Evolutionary conservation across 2,797 vertebrate genomes (phyloP), one percentile per base, ranked within the genome.

Genomic region (Spatula clypeata): DNA sequence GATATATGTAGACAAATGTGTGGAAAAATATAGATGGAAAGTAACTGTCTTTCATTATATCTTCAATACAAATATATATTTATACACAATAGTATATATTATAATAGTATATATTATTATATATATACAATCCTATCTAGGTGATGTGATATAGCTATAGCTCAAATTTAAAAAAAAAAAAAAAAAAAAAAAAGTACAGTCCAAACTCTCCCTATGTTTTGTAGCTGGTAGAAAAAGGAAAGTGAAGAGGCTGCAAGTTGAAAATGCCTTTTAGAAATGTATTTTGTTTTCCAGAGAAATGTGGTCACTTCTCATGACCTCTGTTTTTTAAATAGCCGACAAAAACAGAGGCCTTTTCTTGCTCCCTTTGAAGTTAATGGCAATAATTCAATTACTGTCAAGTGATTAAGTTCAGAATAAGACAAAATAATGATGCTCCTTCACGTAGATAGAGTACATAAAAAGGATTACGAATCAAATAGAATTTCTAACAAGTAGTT

Each of bases 1-100:
- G 13, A 53, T n/a, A 2, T 16, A 31, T 51, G 9, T 73, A 49
- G n/a, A n/a, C 14, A 40, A 6, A 5, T 1, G 4, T 47, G 24
- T 8, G 11, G 19, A 34, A 90, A 79, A 82, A 42, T 5, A 55
- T 2, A 27, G 9, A 17, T 8, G 24, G 23, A 14, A 20, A 55
- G 58, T 29, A 10, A 1, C 1, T n/a, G 3, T 16, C 1, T 38
- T 60, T 84, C 11, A 16, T 54, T 75, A 32, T 2, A 5, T 21
- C 11, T 69, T 6, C 23, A 90, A 40, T 6, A 51, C 34, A 53
- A 66, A 72, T 47, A 44, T 53, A 58, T 45, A 75, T 45, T 23
- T 53, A 44, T 60, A 58, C 34, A 58, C 11, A 32, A 0, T n/a
- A 65, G 45, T 42, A 42, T 42, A 42, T 40, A 40, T 40, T 40